Base-by-base conservation (phyloP, 1,140 invertebrate genomes). In the Daktulosphaira vitifoliae region DNA sequence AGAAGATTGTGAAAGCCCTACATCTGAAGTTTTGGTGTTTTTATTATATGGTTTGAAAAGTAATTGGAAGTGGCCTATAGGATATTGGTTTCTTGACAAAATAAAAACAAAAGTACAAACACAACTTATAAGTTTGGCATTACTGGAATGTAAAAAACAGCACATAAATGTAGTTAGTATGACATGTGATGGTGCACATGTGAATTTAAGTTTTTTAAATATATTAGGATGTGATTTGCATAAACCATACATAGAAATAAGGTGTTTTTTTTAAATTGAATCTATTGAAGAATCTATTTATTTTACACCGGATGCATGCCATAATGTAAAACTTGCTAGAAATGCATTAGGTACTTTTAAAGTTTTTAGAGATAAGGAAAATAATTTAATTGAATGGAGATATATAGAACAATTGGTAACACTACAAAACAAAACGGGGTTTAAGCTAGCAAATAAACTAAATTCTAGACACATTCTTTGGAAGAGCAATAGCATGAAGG, bases 341-440 rank as follows among this genome's bases (percentile, higher is more conserved):
- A 52, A 52, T 37, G 50, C 50, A 18, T 52, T 52, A 9, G 51
- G 51, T 15, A 38, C 51, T 4, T 20, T 53, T 22, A 18, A 29
- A 22, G 33, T 15, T 13, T 53, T 53, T 53, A 33, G 37, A 53
- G 33, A 53, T 38, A 13, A n/a, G 37, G 18, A 38, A 3, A 22
- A 38, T 8, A 53, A 22, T 22, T 11, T 53, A 11, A 53, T 53
- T 13, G 51, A 53, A 38, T 53, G 33, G 51, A 53, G 15, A 59
- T 46, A 44, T 46, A 59, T 59, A n/a, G n/a, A 59, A 8, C 42
- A 46, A 46, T 15, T 59, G 25, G 26, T 16, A 25, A 2, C 9
- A 26, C 3, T 44, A 22, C 54, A 59, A 25, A 33, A 46, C n/a
- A 18, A 59, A 2, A 29, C 25, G 1, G 25, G 26, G 1, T 59